phyloP scores from a whole-genome alignment of 1,140 invertebrate genomes.

The Atta texana region DNA sequence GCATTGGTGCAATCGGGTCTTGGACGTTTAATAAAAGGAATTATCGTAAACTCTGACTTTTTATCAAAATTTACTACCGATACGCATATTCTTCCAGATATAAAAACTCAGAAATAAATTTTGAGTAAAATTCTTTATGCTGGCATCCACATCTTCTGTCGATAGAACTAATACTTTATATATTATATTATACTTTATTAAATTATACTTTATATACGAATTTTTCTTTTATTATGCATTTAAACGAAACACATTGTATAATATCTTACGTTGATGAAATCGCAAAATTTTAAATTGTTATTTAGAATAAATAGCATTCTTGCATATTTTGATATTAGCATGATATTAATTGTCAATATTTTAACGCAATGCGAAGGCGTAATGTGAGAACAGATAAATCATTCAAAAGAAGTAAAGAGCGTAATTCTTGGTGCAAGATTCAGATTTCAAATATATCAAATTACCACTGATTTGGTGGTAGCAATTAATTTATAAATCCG shows the following conservation, averaged over 20 bases:
- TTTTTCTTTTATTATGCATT: too few species aligned
- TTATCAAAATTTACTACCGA: too few species aligned
- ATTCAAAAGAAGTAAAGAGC: not conserved
- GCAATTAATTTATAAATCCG: constrained; percentile 56
- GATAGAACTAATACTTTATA: too few species aligned
- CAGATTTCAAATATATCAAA: constrained; percentile 7
- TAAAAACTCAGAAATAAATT: too few species aligned
- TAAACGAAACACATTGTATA: not conserved
- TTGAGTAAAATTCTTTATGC: too few species aligned
- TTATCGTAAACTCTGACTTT: too few species aligned
- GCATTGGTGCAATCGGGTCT: too few species aligned
- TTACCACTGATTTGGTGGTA: constrained; percentile 25
- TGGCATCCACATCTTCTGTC: too few species aligned
- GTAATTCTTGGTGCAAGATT: not conserved
- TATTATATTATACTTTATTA: too few species aligned
- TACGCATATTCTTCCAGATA: too few species aligned
- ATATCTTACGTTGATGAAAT: not conserved
- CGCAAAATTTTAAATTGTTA: not conserved
- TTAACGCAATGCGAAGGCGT: constrained; percentile 6
- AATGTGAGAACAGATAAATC: constrained; percentile 1
- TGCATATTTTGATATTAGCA: not conserved
- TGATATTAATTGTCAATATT: constrained; percentile 8
- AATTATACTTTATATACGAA: too few species aligned
- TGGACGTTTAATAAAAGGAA: too few species aligned
- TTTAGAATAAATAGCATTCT: not conserved